Percentiles rank a stretch among this genome's conserved stretches.
Conservation (phyloP, 2,797 vertebrate genomes). For the Danio tinwini region DNA sequence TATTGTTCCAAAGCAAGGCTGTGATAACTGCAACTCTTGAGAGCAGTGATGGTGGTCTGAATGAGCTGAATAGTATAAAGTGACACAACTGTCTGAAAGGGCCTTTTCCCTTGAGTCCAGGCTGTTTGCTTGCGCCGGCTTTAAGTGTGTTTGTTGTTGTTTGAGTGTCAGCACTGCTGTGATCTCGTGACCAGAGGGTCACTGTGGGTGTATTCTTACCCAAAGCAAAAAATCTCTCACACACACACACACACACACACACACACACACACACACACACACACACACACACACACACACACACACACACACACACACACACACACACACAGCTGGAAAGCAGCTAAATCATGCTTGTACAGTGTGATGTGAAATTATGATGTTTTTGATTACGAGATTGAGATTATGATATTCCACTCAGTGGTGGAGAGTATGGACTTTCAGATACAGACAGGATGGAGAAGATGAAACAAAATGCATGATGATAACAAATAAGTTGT, state of each 20-base stretch:
- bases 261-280: conserved; percentile 65
- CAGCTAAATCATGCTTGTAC: conserved; percentile 32
- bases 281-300: conserved; percentile 61
- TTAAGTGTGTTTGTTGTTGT: conserved; percentile 59
- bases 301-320: not conserved
- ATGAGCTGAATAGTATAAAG: conserved; percentile 17
- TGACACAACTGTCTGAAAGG: conserved; percentile 31
- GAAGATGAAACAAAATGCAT: not conserved
- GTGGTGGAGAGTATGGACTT: conserved; percentile 12
- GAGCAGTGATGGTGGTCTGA: conserved; percentile 2
- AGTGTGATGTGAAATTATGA: conserved; percentile 56
- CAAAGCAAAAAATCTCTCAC: conserved; percentile 18
- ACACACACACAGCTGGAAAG: conserved; percentile 64
- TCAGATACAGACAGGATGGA: not conserved
- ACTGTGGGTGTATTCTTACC: conserved; percentile 37
- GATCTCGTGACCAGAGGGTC: conserved; percentile 52
- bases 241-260: conserved; percentile 60
- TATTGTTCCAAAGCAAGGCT: not conserved
- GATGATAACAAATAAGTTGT: conserved; percentile 1
- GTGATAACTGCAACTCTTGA: not conserved
- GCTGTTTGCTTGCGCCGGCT: conserved; percentile 36
- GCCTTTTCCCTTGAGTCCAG: conserved; percentile 32
- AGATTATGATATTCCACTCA: conserved; percentile 44
- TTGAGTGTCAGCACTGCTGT: conserved; percentile 47
- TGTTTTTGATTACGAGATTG: conserved; percentile 19